These are phyloP conservation scores for Acanthopagrus latus DNA, from an alignment of 2,797 vertebrate species.

Conservation along the genomic window DNA sequence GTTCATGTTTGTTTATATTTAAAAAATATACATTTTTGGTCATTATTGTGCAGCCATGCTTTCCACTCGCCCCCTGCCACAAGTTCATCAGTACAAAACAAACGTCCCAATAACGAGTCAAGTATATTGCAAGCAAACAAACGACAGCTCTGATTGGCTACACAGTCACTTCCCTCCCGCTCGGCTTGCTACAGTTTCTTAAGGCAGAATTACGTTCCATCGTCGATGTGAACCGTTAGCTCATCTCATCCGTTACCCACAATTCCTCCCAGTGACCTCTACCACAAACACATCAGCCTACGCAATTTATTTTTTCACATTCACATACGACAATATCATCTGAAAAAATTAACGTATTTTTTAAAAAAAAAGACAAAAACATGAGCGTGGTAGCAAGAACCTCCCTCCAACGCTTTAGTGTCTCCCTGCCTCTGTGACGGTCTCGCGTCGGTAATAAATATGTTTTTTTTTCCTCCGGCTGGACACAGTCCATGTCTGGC, in stretches of 20 bases:
- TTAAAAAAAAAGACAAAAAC: constrained; percentile 43
- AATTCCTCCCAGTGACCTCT: constrained; percentile 13
- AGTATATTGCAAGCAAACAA: constrained; percentile 31
- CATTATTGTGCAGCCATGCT: constrained; percentile 41
- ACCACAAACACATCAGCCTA: constrained; percentile 47
- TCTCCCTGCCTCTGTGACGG: constrained; percentile 33
- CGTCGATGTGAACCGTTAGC: constrained; percentile 26
- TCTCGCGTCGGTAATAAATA: constrained; percentile 58
- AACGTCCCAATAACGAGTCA: constrained; percentile 10
- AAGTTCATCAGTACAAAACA: constrained; percentile 31
- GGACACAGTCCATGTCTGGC: constrained; percentile 33
- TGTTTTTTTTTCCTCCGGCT: constrained; percentile 4
- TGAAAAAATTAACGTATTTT: constrained; percentile 28
- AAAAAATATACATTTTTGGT: constrained; percentile 73
- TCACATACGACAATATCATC: constrained; percentile 40
- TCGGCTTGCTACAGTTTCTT: constrained; percentile 65
- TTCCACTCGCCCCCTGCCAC: constrained; percentile 17
- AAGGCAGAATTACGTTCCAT: constrained; percentile 69
- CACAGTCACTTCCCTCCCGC: constrained; percentile 21
- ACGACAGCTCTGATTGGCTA: constrained; percentile 39
- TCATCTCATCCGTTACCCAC: constrained; percentile 2
- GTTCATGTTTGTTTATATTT: constrained; percentile 32
- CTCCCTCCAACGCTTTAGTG: constrained; percentile 8
- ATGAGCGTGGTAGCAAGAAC: constrained; percentile 28
- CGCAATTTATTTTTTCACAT: constrained; percentile 33